These are phyloP conservation scores for Scatophagus argus DNA, from an alignment of 2,113 vertebrate genomes.

Conservation along the genomic window DNA sequence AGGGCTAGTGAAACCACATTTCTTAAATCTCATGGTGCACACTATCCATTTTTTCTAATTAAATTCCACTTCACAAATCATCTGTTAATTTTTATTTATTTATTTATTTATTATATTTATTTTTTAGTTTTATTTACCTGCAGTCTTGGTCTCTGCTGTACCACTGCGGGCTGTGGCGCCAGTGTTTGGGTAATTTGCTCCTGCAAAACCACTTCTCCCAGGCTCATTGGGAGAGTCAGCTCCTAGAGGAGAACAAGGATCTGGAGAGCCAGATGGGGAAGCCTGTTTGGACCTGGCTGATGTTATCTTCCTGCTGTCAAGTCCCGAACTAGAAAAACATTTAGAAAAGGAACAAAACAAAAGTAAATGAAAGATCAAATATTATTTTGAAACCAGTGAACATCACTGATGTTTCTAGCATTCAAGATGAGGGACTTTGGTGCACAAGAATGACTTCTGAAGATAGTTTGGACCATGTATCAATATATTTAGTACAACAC, in stretches of 20 bases:
- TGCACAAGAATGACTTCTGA: not conserved
- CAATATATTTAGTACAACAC: not conserved
- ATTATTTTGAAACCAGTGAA: not conserved
- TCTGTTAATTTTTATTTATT: not conserved
- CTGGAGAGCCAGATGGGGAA: conserved; percentile 75
- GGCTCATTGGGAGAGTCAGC: conserved; percentile 64
- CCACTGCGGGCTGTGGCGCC: conserved; percentile 7
- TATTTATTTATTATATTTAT: not conserved
- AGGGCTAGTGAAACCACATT: not conserved
- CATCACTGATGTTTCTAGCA: not conserved
- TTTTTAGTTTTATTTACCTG: conserved; percentile 48
- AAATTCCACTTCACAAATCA: not conserved
- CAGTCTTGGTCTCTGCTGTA: conserved; percentile 33
- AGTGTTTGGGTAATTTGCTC: conserved; percentile 60
- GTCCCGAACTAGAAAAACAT: conserved; percentile 73
- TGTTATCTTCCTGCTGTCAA: conserved; percentile 81
- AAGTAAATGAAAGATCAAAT: not conserved
- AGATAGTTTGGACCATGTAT: not conserved
- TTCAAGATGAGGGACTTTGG: not conserved
- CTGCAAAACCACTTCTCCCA: conserved; percentile 59
- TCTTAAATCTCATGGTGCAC: not conserved
- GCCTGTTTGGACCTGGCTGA: conserved; percentile 76
- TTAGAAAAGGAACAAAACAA: not conserved
- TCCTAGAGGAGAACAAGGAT: conserved; percentile 74
- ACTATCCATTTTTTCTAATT: not conserved